These are phyloP conservation scores for Paragorgia papillata DNA, from an alignment of 92 coral and sea anemone species.

Conservation along the genomic window DNA sequence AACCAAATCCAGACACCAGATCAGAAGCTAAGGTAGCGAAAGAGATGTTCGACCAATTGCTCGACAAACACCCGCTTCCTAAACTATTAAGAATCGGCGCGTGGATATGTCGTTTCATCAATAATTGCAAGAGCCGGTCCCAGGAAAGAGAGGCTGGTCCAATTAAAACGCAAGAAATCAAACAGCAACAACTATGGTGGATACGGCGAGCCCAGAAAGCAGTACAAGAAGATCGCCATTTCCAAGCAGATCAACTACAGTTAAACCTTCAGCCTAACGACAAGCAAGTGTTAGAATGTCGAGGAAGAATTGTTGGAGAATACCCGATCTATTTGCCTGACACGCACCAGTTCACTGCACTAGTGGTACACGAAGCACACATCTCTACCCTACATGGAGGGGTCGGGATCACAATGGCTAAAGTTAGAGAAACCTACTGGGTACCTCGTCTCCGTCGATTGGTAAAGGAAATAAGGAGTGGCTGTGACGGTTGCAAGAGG, in stretches of 20 bases:
- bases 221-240: slow-evolving; percentile 41
- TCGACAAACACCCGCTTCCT: slow-evolving; percentile 18
- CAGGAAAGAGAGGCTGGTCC: slow-evolving; percentile 45
- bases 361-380: slow-evolving; percentile 42
- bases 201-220: slow-evolving; percentile 39
- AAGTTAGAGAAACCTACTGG: slow-evolving; percentile 52
- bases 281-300: slow-evolving; percentile 43
- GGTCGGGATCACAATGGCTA: slow-evolving; percentile 51
- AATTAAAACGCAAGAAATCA: slow-evolving; percentile 45
- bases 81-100: slow-evolving; percentile 49
- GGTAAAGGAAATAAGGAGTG: slow-evolving; percentile 42
- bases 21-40: slow-evolving; percentile 46
- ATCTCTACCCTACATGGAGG: slow-evolving; percentile 52
- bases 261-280: slow-evolving; percentile 46
- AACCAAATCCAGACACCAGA: slow-evolving; percentile 39
- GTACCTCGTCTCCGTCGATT: slow-evolving; percentile 45
- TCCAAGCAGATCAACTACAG: slow-evolving; percentile 41
- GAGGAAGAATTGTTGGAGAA: slow-evolving; percentile 49
- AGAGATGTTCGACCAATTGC: slow-evolving; percentile 41
- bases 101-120: slow-evolving; percentile 43
- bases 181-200: slow-evolving; percentile 45
- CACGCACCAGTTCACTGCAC: slow-evolving; percentile 36
- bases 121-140: slow-evolving; percentile 17
- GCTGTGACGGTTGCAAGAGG: slow-evolving; percentile 46
- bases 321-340: slow-evolving; percentile 52